These are phyloP conservation scores for Autographa pulchrina DNA, from an alignment of 2,888 invertebrate species.

Conservation along the genomic window DNA sequence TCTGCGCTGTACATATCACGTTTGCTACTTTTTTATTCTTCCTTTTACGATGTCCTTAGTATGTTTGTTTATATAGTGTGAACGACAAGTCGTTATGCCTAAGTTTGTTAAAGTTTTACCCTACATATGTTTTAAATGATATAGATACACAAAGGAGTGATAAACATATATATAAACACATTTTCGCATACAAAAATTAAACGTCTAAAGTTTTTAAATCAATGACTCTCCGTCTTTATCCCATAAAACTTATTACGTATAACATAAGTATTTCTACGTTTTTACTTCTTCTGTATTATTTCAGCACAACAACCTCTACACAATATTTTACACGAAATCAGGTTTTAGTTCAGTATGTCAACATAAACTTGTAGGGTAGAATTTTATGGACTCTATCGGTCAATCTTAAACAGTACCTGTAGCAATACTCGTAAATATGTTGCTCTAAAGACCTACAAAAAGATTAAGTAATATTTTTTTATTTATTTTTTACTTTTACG, in stretches of 20 bases:
- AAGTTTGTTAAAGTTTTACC: too few species aligned
- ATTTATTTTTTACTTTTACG: too few species aligned
- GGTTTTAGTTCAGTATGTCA: not conserved
- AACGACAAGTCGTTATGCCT: not conserved
- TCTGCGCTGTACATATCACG: slow-evolving; percentile 18
- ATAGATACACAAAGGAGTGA: too few species aligned
- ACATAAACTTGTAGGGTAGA: not conserved
- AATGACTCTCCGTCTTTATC: too few species aligned
- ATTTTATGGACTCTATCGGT: not conserved
- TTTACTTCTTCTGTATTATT: not conserved
- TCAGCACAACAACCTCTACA: not conserved
- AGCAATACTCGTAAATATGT: too few species aligned
- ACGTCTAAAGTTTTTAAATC: too few species aligned
- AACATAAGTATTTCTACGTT: not conserved
- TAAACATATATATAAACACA: too few species aligned
- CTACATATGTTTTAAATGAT: too few species aligned
- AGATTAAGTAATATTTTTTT: too few species aligned
- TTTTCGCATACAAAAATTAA: too few species aligned
- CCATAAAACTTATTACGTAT: too few species aligned
- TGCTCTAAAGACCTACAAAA: not conserved
- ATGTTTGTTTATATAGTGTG: slow-evolving; percentile 2
- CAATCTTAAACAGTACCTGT: not conserved
- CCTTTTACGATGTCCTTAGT: not conserved
- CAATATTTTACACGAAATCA: not conserved
- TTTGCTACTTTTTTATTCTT: not conserved